phyloP scores from a whole-genome alignment of 2,888 invertebrate genomes.

The Cinara cedri region DNA sequence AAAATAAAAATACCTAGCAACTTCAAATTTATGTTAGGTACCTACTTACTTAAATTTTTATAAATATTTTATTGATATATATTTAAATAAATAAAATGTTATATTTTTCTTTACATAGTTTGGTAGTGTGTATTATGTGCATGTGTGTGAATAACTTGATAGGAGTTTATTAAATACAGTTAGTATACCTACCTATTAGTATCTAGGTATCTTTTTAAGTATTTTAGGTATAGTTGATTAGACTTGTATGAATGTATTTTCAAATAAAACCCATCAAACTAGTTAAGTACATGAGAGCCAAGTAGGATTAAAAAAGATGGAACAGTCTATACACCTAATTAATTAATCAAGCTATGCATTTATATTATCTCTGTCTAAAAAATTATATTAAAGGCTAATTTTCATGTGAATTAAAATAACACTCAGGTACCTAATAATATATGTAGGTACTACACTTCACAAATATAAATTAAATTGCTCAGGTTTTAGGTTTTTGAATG shows the following conservation, averaged over 20 bases:
- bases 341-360: slow-evolving; percentile 34
- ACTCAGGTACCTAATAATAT: neutral
- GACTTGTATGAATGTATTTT: slow-evolving; percentile 1
- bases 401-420: neutral
- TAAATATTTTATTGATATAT: neutral
- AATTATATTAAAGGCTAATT: slow-evolving; percentile 26
- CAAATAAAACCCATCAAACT: neutral
- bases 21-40: neutral
- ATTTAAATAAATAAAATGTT: neutral
- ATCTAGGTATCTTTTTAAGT: neutral
- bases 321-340: slow-evolving; percentile 24
- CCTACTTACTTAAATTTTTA: slow-evolving; percentile 1
- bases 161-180: neutral
- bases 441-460: neutral
- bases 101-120: slow-evolving; percentile 2
- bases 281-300: neutral
- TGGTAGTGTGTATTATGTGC: neutral
- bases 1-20: neutral
- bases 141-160: slow-evolving; percentile 20
- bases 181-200: neutral
- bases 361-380: too few species aligned
- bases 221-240: slow-evolving; percentile 5
- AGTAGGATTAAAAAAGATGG: slow-evolving; percentile 22
- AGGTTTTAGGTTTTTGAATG: neutral
- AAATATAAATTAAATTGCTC: neutral